phyloP scores from a whole-genome alignment of 2,888 invertebrate genomes.

The Morinoia aosen region DNA sequence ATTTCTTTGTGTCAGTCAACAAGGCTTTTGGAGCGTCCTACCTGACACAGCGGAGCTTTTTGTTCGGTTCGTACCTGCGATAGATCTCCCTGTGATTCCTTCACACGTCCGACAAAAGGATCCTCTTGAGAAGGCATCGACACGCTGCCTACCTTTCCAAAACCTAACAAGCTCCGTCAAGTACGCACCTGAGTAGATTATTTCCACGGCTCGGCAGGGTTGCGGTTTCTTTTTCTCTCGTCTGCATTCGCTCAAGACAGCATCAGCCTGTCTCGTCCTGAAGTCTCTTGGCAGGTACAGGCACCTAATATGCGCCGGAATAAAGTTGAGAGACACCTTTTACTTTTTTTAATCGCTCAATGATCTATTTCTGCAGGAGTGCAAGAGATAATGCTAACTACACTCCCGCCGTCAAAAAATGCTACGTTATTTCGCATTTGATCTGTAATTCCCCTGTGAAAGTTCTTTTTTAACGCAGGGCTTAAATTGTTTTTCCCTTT shows the following conservation, averaged over 20 bases:
- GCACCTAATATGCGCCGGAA: neutral
- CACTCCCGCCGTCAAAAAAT: no score
- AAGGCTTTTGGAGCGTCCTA: neutral
- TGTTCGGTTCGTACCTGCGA: slow-evolving; percentile 42
- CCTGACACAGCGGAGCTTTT: slow-evolving; percentile 31
- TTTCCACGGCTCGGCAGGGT: neutral
- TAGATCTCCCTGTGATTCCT: slow-evolving; percentile 15
- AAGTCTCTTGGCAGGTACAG: neutral
- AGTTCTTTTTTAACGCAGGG: no score
- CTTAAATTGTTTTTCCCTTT: no score
- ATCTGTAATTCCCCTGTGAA: no score
- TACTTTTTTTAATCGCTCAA: neutral
- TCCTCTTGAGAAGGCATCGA: slow-evolving; percentile 29
- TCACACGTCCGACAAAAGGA: slow-evolving; percentile 46
- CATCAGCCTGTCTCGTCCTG: neutral
- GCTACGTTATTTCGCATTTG: no score
- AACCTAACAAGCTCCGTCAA: slow-evolving; percentile 13
- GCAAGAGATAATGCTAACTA: neutral
- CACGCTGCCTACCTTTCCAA: neutral
- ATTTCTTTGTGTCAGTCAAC: slow-evolving; percentile 22
- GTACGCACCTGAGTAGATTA: slow-evolving; percentile 19
- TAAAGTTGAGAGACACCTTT: neutral
- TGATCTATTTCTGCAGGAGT: neutral
- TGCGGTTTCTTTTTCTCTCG: neutral
- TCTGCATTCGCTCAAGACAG: neutral